Evolutionary conservation across 2,113 vertebrate species (phyloP), one percentile per base, ranked within the genome.

Genomic region (Lota lota): DNA sequence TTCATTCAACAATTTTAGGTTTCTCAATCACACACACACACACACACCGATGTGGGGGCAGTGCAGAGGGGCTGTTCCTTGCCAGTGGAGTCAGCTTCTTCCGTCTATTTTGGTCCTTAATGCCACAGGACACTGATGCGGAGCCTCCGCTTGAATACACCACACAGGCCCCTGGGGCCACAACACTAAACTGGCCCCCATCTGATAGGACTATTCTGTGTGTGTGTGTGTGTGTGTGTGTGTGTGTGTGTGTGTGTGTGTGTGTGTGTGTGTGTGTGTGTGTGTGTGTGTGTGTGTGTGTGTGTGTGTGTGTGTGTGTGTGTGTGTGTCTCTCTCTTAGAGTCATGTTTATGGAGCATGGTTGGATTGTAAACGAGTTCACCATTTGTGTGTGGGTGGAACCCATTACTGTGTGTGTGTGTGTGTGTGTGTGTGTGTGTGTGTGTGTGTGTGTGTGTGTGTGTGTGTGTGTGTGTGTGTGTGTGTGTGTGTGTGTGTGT

Each of bases 41-140:
- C 28, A 28, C 28, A 28, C 28, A 28, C 28, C n/a, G n/a, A n/a
- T n/a, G n/a, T n/a, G n/a, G n/a, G n/a, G 78, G 81, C 76, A 77
- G 67, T 79, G 70, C 68, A 69, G 2, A 28, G 19, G 60, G 61
- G 40, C 47, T 63, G 19, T 73, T 75, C 17, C 57, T 67, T 66
- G 21, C 68, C 67, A 19, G 68, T 69, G 14, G 62, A 77, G 56
- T 83, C 78, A 79, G 76, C 79, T 86, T 76, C 79, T 81, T 59
- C 24, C 61, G 69, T 10, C 83, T 88, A 87, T 88, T 87, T 88
- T 79, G 85, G 84, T 67, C 82, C 68, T 66, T 75, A 84, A 84
- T 76, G 77, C 72, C 83, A 83, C 80, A 77, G 77, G 68, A 74
- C 70, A 84, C 67, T 81, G 79, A 83, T 68, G 57, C 79, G 76